Conservation (phyloP, 2,113 vertebrate genomes). For the Burhinus bistriatus region DNA sequence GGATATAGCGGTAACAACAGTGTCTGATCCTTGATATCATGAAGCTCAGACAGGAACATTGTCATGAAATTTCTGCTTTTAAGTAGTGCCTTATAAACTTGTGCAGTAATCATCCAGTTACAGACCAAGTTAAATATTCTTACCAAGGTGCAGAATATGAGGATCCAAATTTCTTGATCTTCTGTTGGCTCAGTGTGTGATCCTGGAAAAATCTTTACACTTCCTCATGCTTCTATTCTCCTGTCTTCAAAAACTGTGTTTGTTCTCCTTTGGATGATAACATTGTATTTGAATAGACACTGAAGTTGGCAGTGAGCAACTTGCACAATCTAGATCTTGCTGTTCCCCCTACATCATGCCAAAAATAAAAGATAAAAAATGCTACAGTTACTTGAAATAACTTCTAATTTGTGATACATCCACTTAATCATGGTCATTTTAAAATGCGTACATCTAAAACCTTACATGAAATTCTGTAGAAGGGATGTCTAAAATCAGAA, state of each 20-base stretch:
- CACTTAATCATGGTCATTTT: constrained; percentile 6
- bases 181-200: neutral
- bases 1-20: neutral
- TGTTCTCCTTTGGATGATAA: neutral
- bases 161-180: neutral
- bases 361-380: constrained; percentile 52
- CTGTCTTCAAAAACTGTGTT: neutral
- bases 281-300: constrained; percentile 6
- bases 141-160: neutral
- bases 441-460: neutral
- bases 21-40: neutral
- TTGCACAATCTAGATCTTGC: constrained; percentile 20
- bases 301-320: constrained; percentile 8
- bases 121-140: neutral
- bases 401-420: constrained; percentile 33
- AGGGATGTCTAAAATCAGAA: neutral
- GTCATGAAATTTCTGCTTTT: neutral
- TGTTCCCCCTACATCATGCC: constrained; percentile 27
- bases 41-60: neutral
- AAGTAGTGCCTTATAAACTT: neutral
- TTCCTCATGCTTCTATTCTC: neutral
- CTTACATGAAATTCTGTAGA: neutral
- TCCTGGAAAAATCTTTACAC: neutral
- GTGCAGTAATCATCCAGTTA: neutral
- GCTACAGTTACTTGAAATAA: constrained; percentile 38